phyloP scores from a whole-genome alignment of 2,113 vertebrate genomes.

The Drymodes brunneopygia region DNA sequence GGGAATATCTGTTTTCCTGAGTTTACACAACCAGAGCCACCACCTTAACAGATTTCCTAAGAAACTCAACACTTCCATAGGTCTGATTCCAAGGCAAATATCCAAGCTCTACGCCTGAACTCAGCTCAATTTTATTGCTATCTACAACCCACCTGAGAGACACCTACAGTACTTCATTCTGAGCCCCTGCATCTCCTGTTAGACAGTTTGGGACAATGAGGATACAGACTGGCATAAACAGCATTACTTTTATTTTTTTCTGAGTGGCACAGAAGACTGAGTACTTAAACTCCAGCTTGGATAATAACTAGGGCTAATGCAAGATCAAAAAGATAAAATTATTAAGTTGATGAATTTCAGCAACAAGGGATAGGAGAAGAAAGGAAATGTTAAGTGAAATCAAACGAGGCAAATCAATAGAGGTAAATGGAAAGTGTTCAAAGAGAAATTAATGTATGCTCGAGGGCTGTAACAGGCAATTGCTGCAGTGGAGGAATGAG shows the following conservation, averaged over 20 bases:
- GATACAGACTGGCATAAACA: not conserved
- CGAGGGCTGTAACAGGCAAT: slow-evolving; percentile 17
- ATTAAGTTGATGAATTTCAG: slow-evolving; percentile 29
- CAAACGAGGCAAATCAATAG: slow-evolving; percentile 39
- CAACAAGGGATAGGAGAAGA: slow-evolving; percentile 7
- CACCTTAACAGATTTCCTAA: not conserved
- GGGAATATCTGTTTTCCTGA: not conserved
- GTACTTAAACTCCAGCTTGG: slow-evolving; percentile 1
- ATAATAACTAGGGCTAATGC: slow-evolving; percentile 22
- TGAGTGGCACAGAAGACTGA: not conserved
- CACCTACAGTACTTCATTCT: not conserved
- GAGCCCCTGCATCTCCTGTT: not conserved
- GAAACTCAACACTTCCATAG: not conserved
- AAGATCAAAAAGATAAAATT: slow-evolving; percentile 47
- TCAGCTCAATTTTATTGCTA: not conserved
- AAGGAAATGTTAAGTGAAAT: slow-evolving; percentile 25
- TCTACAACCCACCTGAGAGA: not conserved
- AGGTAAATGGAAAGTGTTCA: slow-evolving; percentile 44
- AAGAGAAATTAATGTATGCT: slow-evolving; percentile 47
- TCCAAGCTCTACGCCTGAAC: not conserved
- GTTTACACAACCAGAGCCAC: not conserved
- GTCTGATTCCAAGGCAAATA: not conserved
- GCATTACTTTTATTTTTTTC: not conserved
- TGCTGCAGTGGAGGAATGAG: slow-evolving; percentile 16
- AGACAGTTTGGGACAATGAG: not conserved